Evolutionary conservation across 2,113 vertebrate species (phyloP).

Genomic region (Tragelaphus imberbis): DNA sequence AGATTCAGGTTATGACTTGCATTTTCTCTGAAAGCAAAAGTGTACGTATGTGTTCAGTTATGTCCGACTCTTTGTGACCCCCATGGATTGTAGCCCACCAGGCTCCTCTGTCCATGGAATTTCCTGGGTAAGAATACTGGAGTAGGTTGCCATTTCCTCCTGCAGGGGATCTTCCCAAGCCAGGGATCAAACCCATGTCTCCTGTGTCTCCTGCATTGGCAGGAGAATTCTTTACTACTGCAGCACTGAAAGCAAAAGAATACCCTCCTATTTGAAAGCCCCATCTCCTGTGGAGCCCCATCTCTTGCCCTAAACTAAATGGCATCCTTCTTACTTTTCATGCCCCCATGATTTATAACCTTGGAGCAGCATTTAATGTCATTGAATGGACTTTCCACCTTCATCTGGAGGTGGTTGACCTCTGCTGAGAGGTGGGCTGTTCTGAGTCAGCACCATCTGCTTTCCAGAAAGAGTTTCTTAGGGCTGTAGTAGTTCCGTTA

Average conservation of each 20-base stretch:
- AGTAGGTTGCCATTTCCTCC: not conserved
- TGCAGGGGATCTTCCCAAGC: not conserved
- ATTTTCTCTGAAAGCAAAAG: not conserved
- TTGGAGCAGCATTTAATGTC: not conserved
- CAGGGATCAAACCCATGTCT: not conserved
- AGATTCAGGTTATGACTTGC: not conserved
- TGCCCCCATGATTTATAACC: no score
- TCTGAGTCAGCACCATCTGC: not conserved
- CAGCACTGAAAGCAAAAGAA: not conserved
- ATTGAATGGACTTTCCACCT: not conserved
- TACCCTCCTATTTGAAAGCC: not conserved
- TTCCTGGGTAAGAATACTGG: not conserved
- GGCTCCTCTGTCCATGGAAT: not conserved
- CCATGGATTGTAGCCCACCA: not conserved
- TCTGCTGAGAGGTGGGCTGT: not conserved
- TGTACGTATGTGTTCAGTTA: not conserved
- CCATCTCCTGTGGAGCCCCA: not conserved
- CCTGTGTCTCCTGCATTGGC: not conserved
- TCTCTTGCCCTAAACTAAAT: not conserved
- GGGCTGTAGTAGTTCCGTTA: not conserved
- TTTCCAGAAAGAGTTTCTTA: not conserved
- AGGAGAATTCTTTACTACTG: not conserved
- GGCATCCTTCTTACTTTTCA: not conserved
- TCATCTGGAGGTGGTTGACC: not conserved
- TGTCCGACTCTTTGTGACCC: not conserved